Base-by-base conservation (phyloP, 1,140 invertebrate species). In the Ceratosolen solmsi region DNA sequence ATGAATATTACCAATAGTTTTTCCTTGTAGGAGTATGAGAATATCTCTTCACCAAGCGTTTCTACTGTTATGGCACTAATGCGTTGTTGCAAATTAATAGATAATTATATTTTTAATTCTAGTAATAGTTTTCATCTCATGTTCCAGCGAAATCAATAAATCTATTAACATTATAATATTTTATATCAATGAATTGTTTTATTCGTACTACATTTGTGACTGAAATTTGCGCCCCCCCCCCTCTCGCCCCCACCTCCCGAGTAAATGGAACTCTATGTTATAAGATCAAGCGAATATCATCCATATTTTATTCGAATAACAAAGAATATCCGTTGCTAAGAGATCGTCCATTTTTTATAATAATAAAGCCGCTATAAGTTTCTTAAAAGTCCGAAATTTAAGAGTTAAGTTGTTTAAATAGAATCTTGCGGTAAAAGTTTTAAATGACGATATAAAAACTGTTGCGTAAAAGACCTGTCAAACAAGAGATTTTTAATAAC, bases 401-500 rank as follows among this genome's bases (percentile, higher is more conserved):
- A 68, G 33, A 68, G 63, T 38, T 68, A 68, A 68, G 25, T 20
- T 63, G 13, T 68, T 68, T 38, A 68, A 38, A 38, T 38, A 36
- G 20, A 38, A 68, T 68, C 63, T 15, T 68, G 15, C 3, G 17
- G 33, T 68, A 68, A n/a, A 68, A 38, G 25, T 68, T 68, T 63
- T 68, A 38, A 68, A 68, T 5, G 22, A 68, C 33, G 36, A 68
- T 38, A 68, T 68, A 38, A 68, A 68, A 38, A 68, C 17, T 11
- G 7, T 38, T 68, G 63, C 33, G 20, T 38, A 38, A 38, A 68
- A 33, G 5, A 38, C 27, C 63, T 68, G 36, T 68, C 63, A 68
- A 38, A 68, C 15, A 68, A 38, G 27, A 68, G 63, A 68, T 38
- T 68, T 38, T 38, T 68, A 68, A 68, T 68, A 68, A 68, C 38